Base-by-base conservation (phyloP, 2,113 vertebrate species). In the Coptodon bakossiorum region DNA sequence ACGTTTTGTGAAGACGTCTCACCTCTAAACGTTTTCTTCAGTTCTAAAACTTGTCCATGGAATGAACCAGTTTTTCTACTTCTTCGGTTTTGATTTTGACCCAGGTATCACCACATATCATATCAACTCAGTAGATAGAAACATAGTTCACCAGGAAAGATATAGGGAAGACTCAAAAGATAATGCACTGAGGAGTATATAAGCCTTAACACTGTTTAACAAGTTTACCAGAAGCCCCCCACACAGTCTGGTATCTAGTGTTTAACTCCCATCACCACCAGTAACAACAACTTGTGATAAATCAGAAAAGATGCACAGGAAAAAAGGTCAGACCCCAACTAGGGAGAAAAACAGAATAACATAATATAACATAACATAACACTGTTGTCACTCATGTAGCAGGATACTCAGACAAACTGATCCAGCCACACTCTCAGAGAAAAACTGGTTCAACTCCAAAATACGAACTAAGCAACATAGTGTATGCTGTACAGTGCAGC, bases 211-310 rank as follows among this genome's bases (percentile, higher is more conserved):
- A 36, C 31, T 36, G 59, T 61, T 61, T 61, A 61, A 61, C 8
- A 4, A 7, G 9, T 36, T 63, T 63, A 63, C 59, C 29, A 63
- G 29, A 63, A 34, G 16, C 59, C 59, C 17, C 9, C 3, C 59
- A 1, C 59, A n/a, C 31, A 36, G 17, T 36, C 9, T 36, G 16
- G 59, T 63, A 63, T 36, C 31, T 36, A 63, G 17, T 63, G 59
- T 63, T 63, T 63, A 9, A 36, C 0, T 36, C 59, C 17, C 59
- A 63, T 36, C 31, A 63, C 59, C 59, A 34, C 31, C 59, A 36
- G 59, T 17, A 63, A 36, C 59, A 36, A 63, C 59, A 63, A 63
- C 59, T 63, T 63, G 59, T 63, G 59, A 63, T 36, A 17, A 63
- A 63, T 36, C 59, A 63, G 31, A 19, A 36, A 63, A 63, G 31